phyloP scores from a whole-genome alignment of 2,113 vertebrate genomes.

The Hoplias malabaricus region DNA sequence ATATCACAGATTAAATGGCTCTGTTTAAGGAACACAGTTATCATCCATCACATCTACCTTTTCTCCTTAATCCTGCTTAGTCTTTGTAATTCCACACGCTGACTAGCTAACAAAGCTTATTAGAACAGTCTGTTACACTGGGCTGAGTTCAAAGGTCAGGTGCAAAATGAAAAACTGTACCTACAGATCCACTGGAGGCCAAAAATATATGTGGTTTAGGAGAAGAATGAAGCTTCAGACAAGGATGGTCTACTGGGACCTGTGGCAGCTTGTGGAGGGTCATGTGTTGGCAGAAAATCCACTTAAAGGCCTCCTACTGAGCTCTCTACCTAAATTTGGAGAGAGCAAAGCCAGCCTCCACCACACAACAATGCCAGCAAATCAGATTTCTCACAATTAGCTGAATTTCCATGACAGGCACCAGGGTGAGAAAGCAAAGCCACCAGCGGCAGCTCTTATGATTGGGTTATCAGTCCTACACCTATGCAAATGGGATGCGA shows the following conservation, averaged over 20 bases:
- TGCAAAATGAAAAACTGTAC: conserved; percentile 9
- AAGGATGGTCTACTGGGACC: not conserved
- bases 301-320: conserved; percentile 52
- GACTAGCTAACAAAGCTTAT: conserved; percentile 39
- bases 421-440: conserved; percentile 79
- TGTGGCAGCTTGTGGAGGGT: not conserved
- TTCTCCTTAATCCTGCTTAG: not conserved
- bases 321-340: conserved; percentile 30
- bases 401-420: conserved; percentile 90
- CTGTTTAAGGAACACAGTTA: conserved; percentile 29
- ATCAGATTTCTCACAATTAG: conserved; percentile 99
- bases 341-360: conserved; percentile 59
- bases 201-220: not conserved
- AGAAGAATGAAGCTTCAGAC: not conserved
- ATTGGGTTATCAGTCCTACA: conserved; percentile 96
- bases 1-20: conserved; percentile 12
- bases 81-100: conserved; percentile 18
- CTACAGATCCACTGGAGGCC: not conserved
- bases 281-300: conserved; percentile 64
- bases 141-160: conserved; percentile 33
- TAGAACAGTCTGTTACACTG: conserved; percentile 35
- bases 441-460: conserved; percentile 82
- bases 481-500: conserved; percentile 88
- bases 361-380: conserved; percentile 79
- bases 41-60: conserved; percentile 3